Base-by-base conservation (phyloP, 2,113 vertebrate species). In the Tylochromis polylepis region DNA sequence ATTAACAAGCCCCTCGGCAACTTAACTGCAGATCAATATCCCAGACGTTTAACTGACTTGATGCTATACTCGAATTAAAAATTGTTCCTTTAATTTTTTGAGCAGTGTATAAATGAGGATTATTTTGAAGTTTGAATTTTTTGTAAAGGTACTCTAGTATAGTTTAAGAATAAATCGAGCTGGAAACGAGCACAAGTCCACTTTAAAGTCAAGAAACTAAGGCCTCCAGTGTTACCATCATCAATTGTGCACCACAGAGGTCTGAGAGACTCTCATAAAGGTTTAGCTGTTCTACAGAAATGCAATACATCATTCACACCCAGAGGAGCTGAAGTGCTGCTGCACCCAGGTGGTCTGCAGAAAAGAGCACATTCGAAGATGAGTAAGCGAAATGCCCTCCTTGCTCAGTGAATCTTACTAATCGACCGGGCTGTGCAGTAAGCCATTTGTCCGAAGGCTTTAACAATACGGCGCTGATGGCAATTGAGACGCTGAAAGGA, bases 391-490 rank as follows among this genome's bases (percentile, higher is more conserved):
- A 89, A 89, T 78, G 81, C 83, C 88, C 84, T 87, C 84, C 29
- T 29, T 36, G 88, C 90, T 86, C 83, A 3, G n/a, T 86, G 89
- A 89, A 72, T 91, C 87, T 84, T 67, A 62, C 87, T 92, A 91
- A 95, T 91, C 75, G 51, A 89, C 90, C 24, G 22, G 90, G 82
- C 84, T 24, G 81, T 9, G 79, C 85, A 58, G 87, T 80, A 87
- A 83, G 89, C 83, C 79, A 43, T 90, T 92, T 77, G 82, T 89
- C 87, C 10, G 41, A 79, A 60, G 83, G 86, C 89, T 65, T 92
- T 67, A 93, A 93, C 91, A 92, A 88, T 36, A 60, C 62, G 15
- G 88, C 86, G 84, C 84, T 87, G 79, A 91, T 92, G 85, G 83
- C 75, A 58, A 93, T 27, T 70, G 81, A 15, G 15, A 84, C 36